Evolutionary conservation across 2,113 vertebrate species (phyloP).

Genomic region (Rhynchomys soricoides): DNA sequence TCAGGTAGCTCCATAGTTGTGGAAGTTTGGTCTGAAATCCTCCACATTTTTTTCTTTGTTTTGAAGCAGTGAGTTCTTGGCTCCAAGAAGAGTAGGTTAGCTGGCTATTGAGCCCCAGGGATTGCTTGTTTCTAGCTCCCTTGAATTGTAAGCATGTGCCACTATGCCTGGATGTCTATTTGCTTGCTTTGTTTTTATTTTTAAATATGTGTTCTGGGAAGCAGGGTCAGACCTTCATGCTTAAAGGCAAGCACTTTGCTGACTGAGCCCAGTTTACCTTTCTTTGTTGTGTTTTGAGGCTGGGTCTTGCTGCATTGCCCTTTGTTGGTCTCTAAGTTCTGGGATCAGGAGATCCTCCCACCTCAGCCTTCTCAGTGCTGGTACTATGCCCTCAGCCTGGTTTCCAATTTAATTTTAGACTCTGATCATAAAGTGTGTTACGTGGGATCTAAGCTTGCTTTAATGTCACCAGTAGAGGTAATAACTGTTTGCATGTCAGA

Average conservation of each 20-base stretch:
- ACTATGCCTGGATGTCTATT: background rate
- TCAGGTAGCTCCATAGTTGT: background rate
- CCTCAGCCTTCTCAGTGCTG: background rate
- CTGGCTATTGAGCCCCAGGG: background rate
- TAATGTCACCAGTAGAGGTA: conserved; percentile 29
- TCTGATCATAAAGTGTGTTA: conserved; percentile 29
- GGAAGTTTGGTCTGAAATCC: background rate
- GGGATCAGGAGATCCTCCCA: background rate
- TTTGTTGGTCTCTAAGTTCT: background rate
- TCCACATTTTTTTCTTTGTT: background rate
- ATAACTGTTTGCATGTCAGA: conserved; percentile 52
- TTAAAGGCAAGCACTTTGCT: no score
- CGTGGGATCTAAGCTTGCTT: conserved; percentile 19
- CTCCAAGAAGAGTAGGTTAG: background rate
- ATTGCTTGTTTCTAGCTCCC: background rate
- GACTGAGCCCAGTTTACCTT: background rate
- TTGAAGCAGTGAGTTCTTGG: background rate
- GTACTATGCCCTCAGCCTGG: background rate
- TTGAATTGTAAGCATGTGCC: background rate
- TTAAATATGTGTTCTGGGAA: background rate
- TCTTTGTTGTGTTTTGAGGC: background rate
- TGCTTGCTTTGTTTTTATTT: background rate
- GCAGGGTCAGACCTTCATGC: background rate
- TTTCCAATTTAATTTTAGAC: conserved; percentile 34
- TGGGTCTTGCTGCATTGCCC: background rate